These are phyloP conservation scores for Standfussiana lucernea DNA, from an alignment of 2,888 invertebrate species.

Conservation along the genomic window DNA sequence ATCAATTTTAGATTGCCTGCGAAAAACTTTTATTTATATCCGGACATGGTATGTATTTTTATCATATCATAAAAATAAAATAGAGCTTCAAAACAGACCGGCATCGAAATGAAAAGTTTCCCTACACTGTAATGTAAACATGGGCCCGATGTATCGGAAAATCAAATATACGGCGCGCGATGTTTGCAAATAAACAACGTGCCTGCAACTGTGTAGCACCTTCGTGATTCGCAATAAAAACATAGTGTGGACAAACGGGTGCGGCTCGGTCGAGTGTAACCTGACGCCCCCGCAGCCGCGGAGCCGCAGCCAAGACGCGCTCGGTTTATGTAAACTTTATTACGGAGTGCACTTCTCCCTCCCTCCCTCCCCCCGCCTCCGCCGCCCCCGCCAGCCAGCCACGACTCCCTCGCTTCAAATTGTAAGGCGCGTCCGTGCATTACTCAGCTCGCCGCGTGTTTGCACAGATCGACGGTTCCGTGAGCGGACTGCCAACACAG, in stretches of 20 bases:
- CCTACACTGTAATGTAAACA: constrained; percentile 81
- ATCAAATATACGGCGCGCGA: constrained; percentile 80
- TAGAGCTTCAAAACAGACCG: constrained; percentile 45
- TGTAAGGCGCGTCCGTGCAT: constrained; percentile 87
- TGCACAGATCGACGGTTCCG: constrained; percentile 87
- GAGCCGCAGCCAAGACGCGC: constrained; percentile 82
- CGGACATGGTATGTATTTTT: constrained; percentile 16
- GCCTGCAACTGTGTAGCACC: constrained; percentile 84
- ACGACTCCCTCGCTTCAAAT: constrained; percentile 77
- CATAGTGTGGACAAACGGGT: constrained; percentile 82
- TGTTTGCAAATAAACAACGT: constrained; percentile 85
- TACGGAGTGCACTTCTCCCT: constrained; percentile 83
- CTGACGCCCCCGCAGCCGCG: constrained; percentile 75
- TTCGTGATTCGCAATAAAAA: constrained; percentile 88
- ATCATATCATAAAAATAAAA: constrained; percentile 47
- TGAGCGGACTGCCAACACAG: constrained; percentile 81
- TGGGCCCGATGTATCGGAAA: constrained; percentile 80
- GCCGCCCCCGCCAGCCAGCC: constrained; percentile 1
- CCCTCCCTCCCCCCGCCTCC: constrained; percentile 56
- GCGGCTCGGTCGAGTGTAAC: constrained; percentile 80
- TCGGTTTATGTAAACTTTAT: constrained; percentile 89
- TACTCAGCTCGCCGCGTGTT: constrained; percentile 87
- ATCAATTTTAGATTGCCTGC: constrained; percentile 10
- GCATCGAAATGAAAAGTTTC: constrained; percentile 70
- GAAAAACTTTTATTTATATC: constrained; percentile 14